Evolutionary conservation across 2,797 vertebrate species (phyloP).

Genomic region (Manis crassicaudata): DNA sequence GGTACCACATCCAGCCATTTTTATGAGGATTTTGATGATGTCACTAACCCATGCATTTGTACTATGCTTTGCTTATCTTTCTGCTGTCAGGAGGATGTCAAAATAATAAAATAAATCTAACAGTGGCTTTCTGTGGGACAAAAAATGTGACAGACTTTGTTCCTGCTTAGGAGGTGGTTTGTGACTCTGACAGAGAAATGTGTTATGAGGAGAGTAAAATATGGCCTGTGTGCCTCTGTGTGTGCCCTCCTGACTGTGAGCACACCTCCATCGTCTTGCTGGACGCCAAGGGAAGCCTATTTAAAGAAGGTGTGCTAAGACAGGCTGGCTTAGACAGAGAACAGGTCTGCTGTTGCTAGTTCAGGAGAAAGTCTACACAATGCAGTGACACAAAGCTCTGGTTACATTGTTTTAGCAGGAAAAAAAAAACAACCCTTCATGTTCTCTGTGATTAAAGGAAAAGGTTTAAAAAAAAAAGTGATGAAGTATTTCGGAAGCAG

Average conservation of each 20-base stretch:
- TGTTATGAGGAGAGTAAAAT: neutral
- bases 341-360: neutral
- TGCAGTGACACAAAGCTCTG: neutral
- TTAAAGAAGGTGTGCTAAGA: neutral
- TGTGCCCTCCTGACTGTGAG: neutral
- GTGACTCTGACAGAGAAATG: neutral
- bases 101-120: slow-evolving; percentile 29
- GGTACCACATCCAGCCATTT: neutral
- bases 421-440: neutral
- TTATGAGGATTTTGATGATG: neutral
- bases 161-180: neutral
- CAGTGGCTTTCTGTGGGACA: neutral
- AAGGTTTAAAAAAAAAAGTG: neutral
- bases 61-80: neutral
- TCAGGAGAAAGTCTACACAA: neutral
- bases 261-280: slow-evolving; percentile 6
- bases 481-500: slow-evolving; percentile 20
- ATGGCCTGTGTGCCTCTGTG: neutral
- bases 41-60: neutral
- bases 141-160: neutral
- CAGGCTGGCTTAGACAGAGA: neutral
- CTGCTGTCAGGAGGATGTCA: neutral
- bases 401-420: neutral
- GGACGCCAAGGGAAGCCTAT: neutral
- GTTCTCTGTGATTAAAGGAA: slow-evolving; percentile 50